Conservation (phyloP, 2,888 invertebrate species). For the Erebia ligea region DNA sequence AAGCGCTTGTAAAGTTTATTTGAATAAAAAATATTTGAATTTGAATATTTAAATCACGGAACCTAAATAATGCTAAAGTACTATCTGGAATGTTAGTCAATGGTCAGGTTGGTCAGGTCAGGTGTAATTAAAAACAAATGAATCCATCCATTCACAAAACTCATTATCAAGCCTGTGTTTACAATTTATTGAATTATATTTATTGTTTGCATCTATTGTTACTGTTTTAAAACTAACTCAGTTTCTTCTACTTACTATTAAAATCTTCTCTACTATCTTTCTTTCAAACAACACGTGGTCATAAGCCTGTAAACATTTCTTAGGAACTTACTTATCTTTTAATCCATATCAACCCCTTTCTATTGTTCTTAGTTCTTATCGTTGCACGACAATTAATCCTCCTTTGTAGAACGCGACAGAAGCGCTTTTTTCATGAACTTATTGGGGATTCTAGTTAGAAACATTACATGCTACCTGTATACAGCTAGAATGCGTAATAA, state of each 20-base stretch:
- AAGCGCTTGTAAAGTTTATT: too few species aligned
- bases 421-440: neutral
- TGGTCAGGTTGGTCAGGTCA: neutral
- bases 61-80: too few species aligned
- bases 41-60: too few species aligned
- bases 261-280: neutral
- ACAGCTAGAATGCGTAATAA: too few species aligned
- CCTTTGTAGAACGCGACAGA: neutral
- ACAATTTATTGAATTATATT: neutral
- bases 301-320: neutral
- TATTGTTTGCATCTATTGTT: constrained; percentile 3
- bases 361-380: neutral
- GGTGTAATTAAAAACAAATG: constrained; percentile 7
- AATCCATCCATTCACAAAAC: neutral
- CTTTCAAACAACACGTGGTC: neutral
- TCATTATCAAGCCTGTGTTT: neutral
- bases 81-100: too few species aligned
- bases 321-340: neutral
- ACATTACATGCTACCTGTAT: too few species aligned
- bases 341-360: neutral
- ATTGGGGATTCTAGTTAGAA: neutral
- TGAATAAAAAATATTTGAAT: too few species aligned
- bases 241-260: neutral
- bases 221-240: too few species aligned
- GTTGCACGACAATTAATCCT: neutral